phyloP scores from a whole-genome alignment of 2,797 vertebrate genomes.

The Discoglossus pictus region DNA sequence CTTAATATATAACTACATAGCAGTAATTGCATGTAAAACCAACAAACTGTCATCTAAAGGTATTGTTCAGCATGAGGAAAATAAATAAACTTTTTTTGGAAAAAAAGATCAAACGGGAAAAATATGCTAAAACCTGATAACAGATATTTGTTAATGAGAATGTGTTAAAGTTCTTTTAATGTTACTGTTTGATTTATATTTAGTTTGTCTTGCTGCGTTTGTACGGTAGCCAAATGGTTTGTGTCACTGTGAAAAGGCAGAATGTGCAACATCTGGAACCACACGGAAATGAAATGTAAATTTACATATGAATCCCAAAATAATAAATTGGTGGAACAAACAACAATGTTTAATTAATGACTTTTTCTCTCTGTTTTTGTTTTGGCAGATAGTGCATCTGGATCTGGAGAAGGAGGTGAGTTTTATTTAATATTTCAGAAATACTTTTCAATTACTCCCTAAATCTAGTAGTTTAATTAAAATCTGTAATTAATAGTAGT shows the following conservation, averaged over 20 bases:
- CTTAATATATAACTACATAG: no score
- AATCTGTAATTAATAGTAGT: no score
- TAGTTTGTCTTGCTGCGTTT: neutral
- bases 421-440: conserved; percentile 1
- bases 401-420: conserved; percentile 52
- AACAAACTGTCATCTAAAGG: no score
- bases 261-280: conserved; percentile 31
- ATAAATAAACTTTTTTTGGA: no score
- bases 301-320: conserved; percentile 33
- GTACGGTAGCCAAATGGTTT: neutral
- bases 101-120: no score
- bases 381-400: conserved; percentile 45
- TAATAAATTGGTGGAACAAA: conserved; percentile 12
- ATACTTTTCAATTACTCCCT: no score
- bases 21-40: no score
- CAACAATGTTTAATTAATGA: conserved; percentile 25
- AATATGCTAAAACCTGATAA: no score
- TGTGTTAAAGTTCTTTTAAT: conserved; percentile 17
- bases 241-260: conserved; percentile 20
- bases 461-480: no score
- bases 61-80: no score
- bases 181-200: neutral
- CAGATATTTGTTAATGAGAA: no score
- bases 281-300: neutral
- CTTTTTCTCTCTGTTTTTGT: conserved; percentile 16